phyloP scores from a whole-genome alignment of 1,140 invertebrate species.

The Bombus balteatus region DNA sequence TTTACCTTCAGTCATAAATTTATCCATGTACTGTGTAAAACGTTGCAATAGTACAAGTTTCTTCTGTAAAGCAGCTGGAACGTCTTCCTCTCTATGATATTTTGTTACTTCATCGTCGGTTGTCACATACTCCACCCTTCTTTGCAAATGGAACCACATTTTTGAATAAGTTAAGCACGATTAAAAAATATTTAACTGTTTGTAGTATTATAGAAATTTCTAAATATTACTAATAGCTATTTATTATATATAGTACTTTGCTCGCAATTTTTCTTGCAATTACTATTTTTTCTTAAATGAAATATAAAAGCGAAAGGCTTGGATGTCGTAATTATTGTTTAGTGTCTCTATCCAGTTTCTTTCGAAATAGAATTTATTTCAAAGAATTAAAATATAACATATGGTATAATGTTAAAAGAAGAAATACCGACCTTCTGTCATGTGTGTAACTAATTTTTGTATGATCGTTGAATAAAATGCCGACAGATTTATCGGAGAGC shows the following conservation, averaged over 20 bases:
- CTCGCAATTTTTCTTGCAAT: neutral
- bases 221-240: neutral
- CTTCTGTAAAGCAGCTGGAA: slow-evolving; percentile 92
- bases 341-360: neutral
- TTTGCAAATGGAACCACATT: slow-evolving; percentile 65
- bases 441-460: slow-evolving; percentile 85
- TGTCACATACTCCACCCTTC: slow-evolving; percentile 97
- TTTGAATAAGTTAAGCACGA: slow-evolving; percentile 9
- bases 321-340: neutral
- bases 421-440: slow-evolving; percentile 84
- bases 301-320: neutral
- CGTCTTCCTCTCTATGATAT: slow-evolving; percentile 93
- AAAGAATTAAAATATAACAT: neutral
- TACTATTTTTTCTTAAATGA: neutral
- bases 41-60: slow-evolving; percentile 98
- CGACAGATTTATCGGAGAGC: slow-evolving; percentile 87
- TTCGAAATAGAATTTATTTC: neutral
- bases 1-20: slow-evolving; percentile 94
- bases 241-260: neutral
- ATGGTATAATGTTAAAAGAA: neutral
- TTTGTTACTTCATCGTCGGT: slow-evolving; percentile 90
- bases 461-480: slow-evolving; percentile 88
- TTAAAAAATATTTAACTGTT: neutral
- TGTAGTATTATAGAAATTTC: neutral
- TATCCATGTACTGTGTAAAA: slow-evolving; percentile 98